Evolutionary conservation across 2,797 vertebrate species (phyloP).

Genomic region (Mus minutoides): DNA sequence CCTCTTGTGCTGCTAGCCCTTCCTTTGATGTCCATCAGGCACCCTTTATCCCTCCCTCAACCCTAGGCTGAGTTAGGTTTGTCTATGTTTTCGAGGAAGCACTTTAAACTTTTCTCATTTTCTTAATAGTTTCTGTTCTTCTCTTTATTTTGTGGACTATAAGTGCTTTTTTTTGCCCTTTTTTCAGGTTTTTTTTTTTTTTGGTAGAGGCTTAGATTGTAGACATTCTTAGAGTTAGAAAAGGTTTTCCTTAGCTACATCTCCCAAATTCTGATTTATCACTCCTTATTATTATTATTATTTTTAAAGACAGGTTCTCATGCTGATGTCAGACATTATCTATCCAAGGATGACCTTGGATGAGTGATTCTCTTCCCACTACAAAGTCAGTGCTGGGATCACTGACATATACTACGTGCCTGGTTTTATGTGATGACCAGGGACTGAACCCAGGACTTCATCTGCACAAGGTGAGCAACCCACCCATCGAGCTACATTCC

Average conservation of each 20-base stretch:
- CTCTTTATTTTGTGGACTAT: conserved; percentile 12
- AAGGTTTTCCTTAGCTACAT: conserved; percentile 22
- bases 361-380: background rate
- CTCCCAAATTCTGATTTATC: background rate
- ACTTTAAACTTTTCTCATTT: background rate
- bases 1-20: background rate
- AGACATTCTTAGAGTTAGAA: conserved; percentile 17
- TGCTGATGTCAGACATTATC: background rate
- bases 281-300: no score
- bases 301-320: background rate
- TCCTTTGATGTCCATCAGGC: background rate
- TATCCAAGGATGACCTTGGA: background rate
- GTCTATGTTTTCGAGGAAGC: background rate
- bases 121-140: conserved; percentile 47
- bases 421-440: background rate
- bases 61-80: background rate
- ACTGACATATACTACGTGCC: background rate
- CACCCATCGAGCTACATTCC: background rate
- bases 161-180: background rate
- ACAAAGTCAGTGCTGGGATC: background rate
- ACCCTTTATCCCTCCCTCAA: background rate
- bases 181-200: background rate
- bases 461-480: background rate
- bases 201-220: background rate
- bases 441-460: background rate